Percentiles rank a stretch among this genome's conserved stretches.
Evolutionary conservation across 2,797 vertebrate species (phyloP).

Genomic region (Argentina silus): DNA sequence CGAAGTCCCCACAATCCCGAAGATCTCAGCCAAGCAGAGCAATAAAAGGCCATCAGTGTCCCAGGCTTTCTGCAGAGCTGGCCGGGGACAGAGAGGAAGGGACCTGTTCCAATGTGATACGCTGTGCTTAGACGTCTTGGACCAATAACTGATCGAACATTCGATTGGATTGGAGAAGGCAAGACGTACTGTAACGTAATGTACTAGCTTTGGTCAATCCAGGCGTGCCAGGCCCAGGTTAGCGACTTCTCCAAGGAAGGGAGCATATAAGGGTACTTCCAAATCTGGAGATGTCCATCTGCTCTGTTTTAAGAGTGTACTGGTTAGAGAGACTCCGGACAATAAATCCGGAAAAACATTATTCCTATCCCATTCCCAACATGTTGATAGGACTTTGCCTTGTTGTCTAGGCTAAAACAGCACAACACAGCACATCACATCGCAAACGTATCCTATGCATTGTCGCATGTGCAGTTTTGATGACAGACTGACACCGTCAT

Average conservation of each 20-base stretch:
- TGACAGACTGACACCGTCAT: conserved; percentile 68
- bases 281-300: too few relatives aligned
- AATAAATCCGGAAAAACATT: too few relatives aligned
- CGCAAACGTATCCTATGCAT: too few relatives aligned
- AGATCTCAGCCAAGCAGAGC: conserved; percentile 30
- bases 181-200: neutral
- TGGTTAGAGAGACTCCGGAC: too few relatives aligned
- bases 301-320: too few relatives aligned
- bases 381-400: too few relatives aligned
- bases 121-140: conserved; percentile 22
- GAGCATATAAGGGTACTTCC: neutral
- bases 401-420: too few relatives aligned
- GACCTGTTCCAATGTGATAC: conserved; percentile 5
- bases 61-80: conserved; percentile 10
- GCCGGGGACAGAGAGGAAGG: conserved; percentile 15
- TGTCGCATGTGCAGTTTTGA: neutral
- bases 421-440: too few relatives aligned
- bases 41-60: conserved; percentile 43
- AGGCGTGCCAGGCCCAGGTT: neutral
- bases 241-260: conserved; percentile 15
- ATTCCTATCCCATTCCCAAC: too few relatives aligned
- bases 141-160: conserved; percentile 15
- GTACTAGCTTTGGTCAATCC: neutral
- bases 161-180: conserved; percentile 14
- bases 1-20: conserved; percentile 43